A percentile compares a stretch with the other conserved stretches of the same genome.
Evolutionary conservation across 2,113 vertebrate species (phyloP).

Genomic region (Peromyscus polionotus): DNA sequence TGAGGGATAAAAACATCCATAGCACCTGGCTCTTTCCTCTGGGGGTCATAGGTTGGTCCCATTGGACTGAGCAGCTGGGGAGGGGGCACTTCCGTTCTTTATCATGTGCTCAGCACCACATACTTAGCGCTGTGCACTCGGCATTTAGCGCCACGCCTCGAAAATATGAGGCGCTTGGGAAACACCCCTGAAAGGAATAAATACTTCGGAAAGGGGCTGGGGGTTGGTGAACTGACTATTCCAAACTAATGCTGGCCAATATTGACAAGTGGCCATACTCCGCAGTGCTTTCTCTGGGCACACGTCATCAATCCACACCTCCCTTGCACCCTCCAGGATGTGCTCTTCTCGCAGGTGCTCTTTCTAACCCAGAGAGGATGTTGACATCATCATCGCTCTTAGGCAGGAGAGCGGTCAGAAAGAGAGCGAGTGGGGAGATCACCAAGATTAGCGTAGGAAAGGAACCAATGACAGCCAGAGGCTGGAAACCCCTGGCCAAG

Average conservation of each 20-base stretch:
- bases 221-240: too few relatives aligned
- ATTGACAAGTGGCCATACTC: not conserved
- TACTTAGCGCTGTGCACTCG: not conserved
- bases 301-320: not conserved
- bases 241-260: not conserved
- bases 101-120: accelerated
- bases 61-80: not conserved
- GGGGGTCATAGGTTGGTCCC: not conserved
- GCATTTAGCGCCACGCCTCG: not conserved
- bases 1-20: not conserved
- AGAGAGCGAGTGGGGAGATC: not conserved
- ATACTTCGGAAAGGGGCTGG: not conserved
- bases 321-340: not conserved
- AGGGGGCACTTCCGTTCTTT: too few relatives aligned
- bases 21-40: not conserved
- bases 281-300: too few relatives aligned
- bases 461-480: accelerated
- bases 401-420: not conserved
- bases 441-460: not conserved
- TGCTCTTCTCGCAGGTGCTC: too few relatives aligned
- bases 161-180: not conserved
- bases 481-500: not conserved
- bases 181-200: not conserved
- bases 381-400: not conserved
- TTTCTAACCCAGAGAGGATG: not conserved